These are phyloP conservation scores for Sebastes schlegelii DNA, from an alignment of 2,113 vertebrate genomes.

Conservation along the genomic window DNA sequence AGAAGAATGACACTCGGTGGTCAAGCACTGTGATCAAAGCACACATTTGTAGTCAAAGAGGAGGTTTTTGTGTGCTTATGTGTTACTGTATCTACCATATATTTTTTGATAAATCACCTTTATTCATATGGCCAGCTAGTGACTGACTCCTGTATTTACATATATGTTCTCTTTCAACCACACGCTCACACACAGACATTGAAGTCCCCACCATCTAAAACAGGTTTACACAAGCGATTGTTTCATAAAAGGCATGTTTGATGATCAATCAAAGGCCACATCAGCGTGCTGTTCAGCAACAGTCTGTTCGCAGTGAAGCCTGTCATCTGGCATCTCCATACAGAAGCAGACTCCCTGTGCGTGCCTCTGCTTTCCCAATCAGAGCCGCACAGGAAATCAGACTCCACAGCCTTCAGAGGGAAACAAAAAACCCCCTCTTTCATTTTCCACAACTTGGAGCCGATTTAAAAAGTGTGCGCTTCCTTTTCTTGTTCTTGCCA, in stretches of 20 bases:
- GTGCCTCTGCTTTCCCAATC: conserved; percentile 84
- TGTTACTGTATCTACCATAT: conserved; percentile 12
- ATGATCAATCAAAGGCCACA: conserved; percentile 74
- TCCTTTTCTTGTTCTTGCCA: conserved; percentile 80
- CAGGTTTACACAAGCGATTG: conserved; percentile 57
- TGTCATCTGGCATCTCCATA: conserved; percentile 82
- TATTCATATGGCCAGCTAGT: not conserved
- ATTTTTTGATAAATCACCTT: conserved; percentile 12
- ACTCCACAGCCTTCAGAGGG: conserved; percentile 77
- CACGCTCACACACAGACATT: conserved; percentile 6
- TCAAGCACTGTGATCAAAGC: conserved; percentile 44
- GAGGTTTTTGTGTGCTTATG: not conserved
- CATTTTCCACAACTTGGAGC: conserved; percentile 77
- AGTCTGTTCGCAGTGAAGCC: conserved; percentile 53
- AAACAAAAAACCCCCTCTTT: conserved; percentile 72
- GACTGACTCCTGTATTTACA: conserved; percentile 11
- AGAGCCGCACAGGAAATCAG: conserved; percentile 82
- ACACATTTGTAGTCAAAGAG: conserved; percentile 12
- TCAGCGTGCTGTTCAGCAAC: conserved; percentile 48
- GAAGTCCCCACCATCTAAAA: conserved; percentile 47
- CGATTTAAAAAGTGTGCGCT: conserved; percentile 70
- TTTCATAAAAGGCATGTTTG: conserved; percentile 67
- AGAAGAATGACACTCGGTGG: conserved; percentile 9
- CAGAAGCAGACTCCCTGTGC: conserved; percentile 70
- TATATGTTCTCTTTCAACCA: conserved; percentile 41